These are phyloP conservation scores for Buphagus erythrorhynchus DNA, from an alignment of 2,797 vertebrate species.

Conservation along the genomic window DNA sequence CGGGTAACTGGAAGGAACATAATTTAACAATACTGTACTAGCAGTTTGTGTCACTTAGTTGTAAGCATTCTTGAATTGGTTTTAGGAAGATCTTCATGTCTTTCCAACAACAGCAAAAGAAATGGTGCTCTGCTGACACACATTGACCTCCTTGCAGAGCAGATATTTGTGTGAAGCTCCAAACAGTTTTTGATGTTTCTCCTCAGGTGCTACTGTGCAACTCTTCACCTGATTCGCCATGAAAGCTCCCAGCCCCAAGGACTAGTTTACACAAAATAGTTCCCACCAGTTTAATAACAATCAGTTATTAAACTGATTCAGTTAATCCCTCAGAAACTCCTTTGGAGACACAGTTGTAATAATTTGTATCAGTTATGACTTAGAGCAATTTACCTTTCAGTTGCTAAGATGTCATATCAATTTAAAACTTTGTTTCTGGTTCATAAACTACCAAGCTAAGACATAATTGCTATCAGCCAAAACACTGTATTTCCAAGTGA, in stretches of 20 bases:
- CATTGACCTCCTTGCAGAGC: not conserved
- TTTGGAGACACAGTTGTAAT: not conserved
- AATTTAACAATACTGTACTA: not conserved
- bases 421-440: not conserved
- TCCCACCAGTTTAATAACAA: not conserved
- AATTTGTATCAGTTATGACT: not conserved
- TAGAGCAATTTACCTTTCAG: not conserved
- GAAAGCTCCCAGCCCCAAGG: not conserved
- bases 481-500: not conserved
- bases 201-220: not conserved
- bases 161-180: not conserved
- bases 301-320: not conserved
- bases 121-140: not conserved
- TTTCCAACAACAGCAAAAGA: not conserved
- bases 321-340: not conserved
- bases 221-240: rapidly evolving
- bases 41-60: not conserved
- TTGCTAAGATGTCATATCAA: not conserved
- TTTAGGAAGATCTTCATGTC: not conserved
- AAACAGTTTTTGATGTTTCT: not conserved
- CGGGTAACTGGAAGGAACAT: not conserved
- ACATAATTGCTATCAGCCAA: not conserved
- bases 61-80: not conserved
- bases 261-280: not conserved
- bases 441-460: not conserved